Conservation (phyloP, 2,888 invertebrate genomes). For the Digitonthophagus gazella region DNA sequence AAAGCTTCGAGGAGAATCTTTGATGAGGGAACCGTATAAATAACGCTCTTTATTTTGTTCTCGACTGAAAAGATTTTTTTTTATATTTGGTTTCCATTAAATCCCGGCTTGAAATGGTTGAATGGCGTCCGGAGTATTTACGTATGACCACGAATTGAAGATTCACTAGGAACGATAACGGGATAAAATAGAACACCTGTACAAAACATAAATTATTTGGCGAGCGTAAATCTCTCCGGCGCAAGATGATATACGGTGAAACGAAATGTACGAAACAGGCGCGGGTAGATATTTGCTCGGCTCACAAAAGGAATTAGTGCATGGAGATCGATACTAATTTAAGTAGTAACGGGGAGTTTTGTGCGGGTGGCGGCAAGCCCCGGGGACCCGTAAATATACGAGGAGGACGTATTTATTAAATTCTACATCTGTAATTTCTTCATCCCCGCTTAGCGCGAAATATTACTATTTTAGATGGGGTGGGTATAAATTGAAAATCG, state of each 20-base stretch:
- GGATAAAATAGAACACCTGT: not conserved
- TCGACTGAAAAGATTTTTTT: too few species aligned
- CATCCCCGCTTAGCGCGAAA: not conserved
- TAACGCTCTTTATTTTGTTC: too few species aligned
- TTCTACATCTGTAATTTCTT: not conserved
- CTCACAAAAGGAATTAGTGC: not conserved
- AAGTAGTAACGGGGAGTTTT: not conserved
- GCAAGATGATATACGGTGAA: not conserved
- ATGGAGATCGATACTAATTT: not conserved
- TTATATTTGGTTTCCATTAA: too few species aligned
- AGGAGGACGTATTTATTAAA: not conserved
- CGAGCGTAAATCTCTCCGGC: not conserved
- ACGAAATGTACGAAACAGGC: not conserved
- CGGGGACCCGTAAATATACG: not conserved
- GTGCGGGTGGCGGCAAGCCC: not conserved
- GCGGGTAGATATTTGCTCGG: not conserved
- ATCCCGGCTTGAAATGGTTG: not conserved
- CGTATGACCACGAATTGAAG: not conserved
- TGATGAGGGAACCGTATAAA: too few species aligned
- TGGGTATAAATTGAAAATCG: conserved; percentile 15
- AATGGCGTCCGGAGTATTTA: not conserved
- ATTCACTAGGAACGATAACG: not conserved
- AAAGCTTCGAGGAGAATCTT: too few species aligned
- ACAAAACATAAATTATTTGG: not conserved
- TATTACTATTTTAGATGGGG: not conserved